Conservation (phyloP, 2,888 invertebrate genomes). For the Troglohyphantes excavatus region DNA sequence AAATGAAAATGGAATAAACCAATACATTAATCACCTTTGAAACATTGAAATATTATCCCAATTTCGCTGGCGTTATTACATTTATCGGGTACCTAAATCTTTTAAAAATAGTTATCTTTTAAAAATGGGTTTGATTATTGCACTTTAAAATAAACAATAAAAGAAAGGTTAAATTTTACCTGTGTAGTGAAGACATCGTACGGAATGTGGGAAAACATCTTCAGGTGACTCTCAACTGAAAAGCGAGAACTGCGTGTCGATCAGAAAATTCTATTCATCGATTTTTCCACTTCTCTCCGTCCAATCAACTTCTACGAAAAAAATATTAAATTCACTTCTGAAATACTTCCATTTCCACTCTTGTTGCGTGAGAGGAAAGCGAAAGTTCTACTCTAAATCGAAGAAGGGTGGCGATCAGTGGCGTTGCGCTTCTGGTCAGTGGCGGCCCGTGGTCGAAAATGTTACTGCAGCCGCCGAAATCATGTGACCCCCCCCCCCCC, state of each 20-base stretch:
- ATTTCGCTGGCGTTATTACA: no score
- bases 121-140: background rate
- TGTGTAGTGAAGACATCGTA: constrained; percentile 55
- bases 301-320: background rate
- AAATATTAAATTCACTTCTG: constrained; percentile 8
- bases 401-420: no score
- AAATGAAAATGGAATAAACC: no score
- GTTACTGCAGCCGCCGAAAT: no score
- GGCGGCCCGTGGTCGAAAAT: no score
- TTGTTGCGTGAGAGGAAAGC: constrained; percentile 2
- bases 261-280: background rate
- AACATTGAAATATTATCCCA: no score
- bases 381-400: no score
- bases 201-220: constrained; percentile 61
- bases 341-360: background rate
- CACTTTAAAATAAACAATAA: background rate
- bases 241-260: background rate
- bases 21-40: no score
- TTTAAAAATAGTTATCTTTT: background rate
- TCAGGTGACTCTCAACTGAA: constrained; percentile 3
- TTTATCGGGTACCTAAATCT: no score
- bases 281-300: background rate
- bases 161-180: constrained; percentile 15
- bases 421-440: no score
- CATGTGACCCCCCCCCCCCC: no score